Base-by-base conservation (phyloP, 2,797 vertebrate genomes). In the Loris lydekkerianus region DNA sequence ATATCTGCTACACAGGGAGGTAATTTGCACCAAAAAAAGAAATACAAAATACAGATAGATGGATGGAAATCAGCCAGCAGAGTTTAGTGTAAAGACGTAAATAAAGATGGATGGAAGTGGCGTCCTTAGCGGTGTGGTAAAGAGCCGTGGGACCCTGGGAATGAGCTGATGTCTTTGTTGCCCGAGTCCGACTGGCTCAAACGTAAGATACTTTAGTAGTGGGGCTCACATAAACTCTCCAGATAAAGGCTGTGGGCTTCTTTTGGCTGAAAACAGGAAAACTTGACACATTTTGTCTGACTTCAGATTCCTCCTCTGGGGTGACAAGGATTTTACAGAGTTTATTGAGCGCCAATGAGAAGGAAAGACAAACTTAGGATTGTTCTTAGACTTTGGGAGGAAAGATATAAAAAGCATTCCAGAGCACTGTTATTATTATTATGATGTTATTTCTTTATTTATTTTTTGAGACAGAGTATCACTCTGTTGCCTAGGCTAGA, bases 151-250 rank as follows among this genome's bases (percentile, higher is more conserved):
- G 29, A 29, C 23, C 23, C 23, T 73, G 56, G 9, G 1, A 21
- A 20, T 60, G 10, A 29, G 34, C 80, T 21, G 69, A 27, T 40
- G 11, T 84, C 85, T 49, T 81, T 91, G 73, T 91, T n/a, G 20
- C 23, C 21, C 13, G 15, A 11, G 34, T 60, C 20, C 56, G 1
- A 20, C 2, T 56, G 29, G 23, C 65, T 70, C 23, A 67, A 43
- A 49, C 21, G 5, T 21, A 9, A 70, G 29, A 18, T 27, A 29
- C 4, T 18, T 27, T 14, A 29, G 63, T 5, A 23, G 23, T 0
- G 1, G 18, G 34, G 10, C 21, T 75, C 14, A 7, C 0, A 0
- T 15, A 53, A 29, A 17, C 20, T 53, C 13, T n/a, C 13, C n/a
- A 63, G 61, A 69, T 40, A 46, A 2, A 23, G 4, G 40, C 34